Percentiles rank a stretch among this genome's conserved stretches.
Conservation (phyloP, 1,140 invertebrate species). For the Diprion similis region DNA sequence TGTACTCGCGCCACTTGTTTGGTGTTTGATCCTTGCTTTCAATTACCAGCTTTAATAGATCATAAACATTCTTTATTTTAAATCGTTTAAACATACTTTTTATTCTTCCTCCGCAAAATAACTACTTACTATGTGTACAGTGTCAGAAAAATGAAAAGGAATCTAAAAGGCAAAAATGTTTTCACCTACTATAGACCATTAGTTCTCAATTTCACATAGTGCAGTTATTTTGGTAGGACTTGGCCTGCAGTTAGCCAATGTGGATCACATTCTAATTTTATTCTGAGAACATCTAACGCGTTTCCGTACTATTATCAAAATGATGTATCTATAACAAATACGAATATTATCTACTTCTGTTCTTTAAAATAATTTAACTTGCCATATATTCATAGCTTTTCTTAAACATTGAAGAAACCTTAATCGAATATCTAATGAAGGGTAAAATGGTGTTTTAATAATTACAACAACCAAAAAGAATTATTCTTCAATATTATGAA, state of each 20-base stretch:
- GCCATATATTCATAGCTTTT: too few species aligned
- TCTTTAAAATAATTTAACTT: too few species aligned
- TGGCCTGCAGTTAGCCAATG: slow-evolving; percentile 25
- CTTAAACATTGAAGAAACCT: too few species aligned
- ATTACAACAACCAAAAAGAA: background rate
- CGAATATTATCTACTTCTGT: background rate
- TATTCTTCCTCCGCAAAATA: too few species aligned
- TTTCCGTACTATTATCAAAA: background rate
- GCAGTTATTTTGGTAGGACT: slow-evolving; percentile 32
- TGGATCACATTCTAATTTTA: slow-evolving; percentile 20
- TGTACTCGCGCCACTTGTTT: too few species aligned
- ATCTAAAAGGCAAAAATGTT: too few species aligned
- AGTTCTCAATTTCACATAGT: slow-evolving; percentile 13
- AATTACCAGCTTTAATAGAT: too few species aligned
- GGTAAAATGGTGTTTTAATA: background rate
- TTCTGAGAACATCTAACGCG: background rate
- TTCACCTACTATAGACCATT: slow-evolving; percentile 9
- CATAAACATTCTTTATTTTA: too few species aligned
- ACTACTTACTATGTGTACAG: too few species aligned
- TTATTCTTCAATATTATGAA: background rate
- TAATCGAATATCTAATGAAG: background rate
- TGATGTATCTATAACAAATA: background rate
- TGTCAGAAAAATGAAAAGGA: too few species aligned
- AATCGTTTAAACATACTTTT: too few species aligned
- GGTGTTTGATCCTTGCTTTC: too few species aligned